These are phyloP conservation scores for Leucoraja erinaceus DNA, from an alignment of 2,113 vertebrate species.

Conservation along the genomic window DNA sequence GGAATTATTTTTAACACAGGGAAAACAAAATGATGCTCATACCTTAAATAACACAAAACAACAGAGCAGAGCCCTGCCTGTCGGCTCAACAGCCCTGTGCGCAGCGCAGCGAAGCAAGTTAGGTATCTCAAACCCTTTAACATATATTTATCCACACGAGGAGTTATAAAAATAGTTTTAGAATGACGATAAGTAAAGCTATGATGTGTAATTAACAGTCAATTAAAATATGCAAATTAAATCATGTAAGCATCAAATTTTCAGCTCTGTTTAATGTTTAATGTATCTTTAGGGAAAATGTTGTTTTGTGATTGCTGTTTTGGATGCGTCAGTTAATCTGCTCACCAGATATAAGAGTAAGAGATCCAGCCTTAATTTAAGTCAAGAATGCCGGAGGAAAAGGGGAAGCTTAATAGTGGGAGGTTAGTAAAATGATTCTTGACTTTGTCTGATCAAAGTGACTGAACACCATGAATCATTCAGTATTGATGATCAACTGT, in stretches of 20 bases:
- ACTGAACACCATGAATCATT: neutral
- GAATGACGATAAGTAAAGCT: neutral
- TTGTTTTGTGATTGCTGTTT: neutral
- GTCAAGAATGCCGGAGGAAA: neutral
- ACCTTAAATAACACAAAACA: neutral
- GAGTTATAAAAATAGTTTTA: constrained; percentile 21
- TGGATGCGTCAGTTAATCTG: neutral
- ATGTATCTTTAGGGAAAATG: constrained; percentile 30
- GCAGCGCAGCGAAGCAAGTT: neutral
- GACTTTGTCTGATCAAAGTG: neutral
- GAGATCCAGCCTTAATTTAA: neutral
- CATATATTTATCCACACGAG: neutral
- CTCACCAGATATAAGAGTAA: neutral
- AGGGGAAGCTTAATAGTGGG: neutral
- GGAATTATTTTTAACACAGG: neutral
- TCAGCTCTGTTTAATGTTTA: constrained; percentile 28
- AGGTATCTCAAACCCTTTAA: neutral
- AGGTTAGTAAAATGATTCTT: neutral
- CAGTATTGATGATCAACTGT: neutral
- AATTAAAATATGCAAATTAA: constrained; percentile 37
- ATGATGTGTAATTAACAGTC: constrained; percentile 38
- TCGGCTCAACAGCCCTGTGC: too few species aligned
- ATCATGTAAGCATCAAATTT: constrained; percentile 13
- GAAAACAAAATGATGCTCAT: neutral
- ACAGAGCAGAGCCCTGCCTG: too few species aligned